Base-by-base conservation (phyloP, 1,140 invertebrate genomes). In the Drosophila saltans region DNA sequence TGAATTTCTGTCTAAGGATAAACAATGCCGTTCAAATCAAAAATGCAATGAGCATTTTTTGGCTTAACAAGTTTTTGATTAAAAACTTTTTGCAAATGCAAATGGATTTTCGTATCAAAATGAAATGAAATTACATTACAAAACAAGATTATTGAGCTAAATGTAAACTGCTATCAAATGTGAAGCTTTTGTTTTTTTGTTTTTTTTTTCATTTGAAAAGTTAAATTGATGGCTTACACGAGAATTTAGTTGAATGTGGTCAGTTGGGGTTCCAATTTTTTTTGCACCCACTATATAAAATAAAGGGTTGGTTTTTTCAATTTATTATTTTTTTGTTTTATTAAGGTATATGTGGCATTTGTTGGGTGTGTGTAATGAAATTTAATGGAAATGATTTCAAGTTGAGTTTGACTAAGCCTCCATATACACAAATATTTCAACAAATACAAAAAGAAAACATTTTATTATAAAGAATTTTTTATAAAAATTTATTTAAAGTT, bases 21-120 rank as follows among this genome's bases (percentile, higher is more conserved):
- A 60, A 60, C 58, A 52, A 52, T 52, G 45, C 8, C 45, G 21
- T 10, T 0, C 21, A 21, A 52, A 52, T 52, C 45, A 52, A 52
- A 52, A 60, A 60, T 60, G 58, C 65, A 69, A 75, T 48, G 58
- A 30, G 73, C 26, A 70, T 70, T 76, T 77, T 66, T 40, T 60
- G 45, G 73, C 73, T 77, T 76, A 69, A 66, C 45, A 41, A 81
- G 75, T 73, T 77, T 81, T 78, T 73, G 79, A 81, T 81, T 81
- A 81, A 81, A 74, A 81, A 57, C 28, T 57, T 30, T 57, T 57
- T 26, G 45, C 8, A 52, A 52, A 52, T 52, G 45, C 45, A 52
- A 52, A 69, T 58, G 45, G 58, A 39, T 55, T 41, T 63, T 60
- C 9, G 71, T 56, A 58, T 72, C 56, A 57, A 70, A 60, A 60